A percentile compares a stretch with the other conserved stretches of the same genome.
phyloP scores from a whole-genome alignment of 2,797 vertebrate genomes.

The Lepus oiostolus region DNA sequence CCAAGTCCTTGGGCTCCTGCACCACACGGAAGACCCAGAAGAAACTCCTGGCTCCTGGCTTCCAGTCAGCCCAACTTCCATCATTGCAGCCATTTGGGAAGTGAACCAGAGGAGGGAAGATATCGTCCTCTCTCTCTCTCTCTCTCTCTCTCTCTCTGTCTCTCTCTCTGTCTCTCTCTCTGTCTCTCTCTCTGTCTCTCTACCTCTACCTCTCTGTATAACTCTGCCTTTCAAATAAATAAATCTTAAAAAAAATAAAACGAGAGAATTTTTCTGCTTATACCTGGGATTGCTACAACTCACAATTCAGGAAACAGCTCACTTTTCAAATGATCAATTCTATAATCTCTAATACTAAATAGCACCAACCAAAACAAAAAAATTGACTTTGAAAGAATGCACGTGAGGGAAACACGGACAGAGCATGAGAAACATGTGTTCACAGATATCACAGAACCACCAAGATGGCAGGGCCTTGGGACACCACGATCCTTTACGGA shows the following conservation, averaged over 20 bases:
- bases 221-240: no score
- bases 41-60: no score
- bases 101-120: no score
- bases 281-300: not conserved
- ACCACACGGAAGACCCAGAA: no score
- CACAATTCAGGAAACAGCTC: slow-evolving; percentile 14
- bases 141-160: no score
- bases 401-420: not conserved
- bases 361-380: slow-evolving; percentile 20
- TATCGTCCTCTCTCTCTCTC: no score
- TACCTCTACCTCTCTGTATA: no score
- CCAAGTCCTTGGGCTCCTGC: no score
- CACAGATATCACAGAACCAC: not conserved
- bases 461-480: not conserved
- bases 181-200: no score
- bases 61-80: no score
- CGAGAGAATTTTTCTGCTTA: not conserved
- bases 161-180: no score
- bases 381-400: slow-evolving; percentile 5
- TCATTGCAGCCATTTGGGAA: no score
- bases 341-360: slow-evolving; percentile 35
- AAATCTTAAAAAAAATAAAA: not conserved
- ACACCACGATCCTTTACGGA: not conserved
- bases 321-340: slow-evolving; percentile 12
- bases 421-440: not conserved